phyloP scores from a whole-genome alignment of 2,113 vertebrate genomes.

The Oreochromis spilurus region DNA sequence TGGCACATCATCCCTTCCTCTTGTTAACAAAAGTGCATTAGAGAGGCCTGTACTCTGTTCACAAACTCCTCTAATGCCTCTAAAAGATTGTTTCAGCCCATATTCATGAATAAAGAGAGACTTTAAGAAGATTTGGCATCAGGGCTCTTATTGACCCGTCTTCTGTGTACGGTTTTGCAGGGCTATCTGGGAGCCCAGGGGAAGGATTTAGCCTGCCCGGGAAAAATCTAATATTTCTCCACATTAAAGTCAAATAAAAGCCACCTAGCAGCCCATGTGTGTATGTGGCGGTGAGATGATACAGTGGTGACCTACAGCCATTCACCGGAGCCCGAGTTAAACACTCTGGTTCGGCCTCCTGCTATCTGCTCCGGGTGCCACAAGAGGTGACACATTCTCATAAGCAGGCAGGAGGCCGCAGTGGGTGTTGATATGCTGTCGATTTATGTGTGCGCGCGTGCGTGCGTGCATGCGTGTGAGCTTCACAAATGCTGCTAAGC shows the following conservation, averaged over 20 bases:
- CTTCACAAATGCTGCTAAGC: neutral
- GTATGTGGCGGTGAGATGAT: constrained; percentile 43
- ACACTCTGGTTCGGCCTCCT: constrained; percentile 40
- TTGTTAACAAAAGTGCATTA: constrained; percentile 44
- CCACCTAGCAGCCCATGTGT: constrained; percentile 47
- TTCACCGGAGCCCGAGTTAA: constrained; percentile 42
- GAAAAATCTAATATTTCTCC: constrained; percentile 68
- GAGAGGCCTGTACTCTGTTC: constrained; percentile 11
- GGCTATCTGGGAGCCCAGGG: constrained; percentile 53
- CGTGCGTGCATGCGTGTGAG: neutral
- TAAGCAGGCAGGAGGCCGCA: constrained; percentile 32
- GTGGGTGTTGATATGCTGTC: constrained; percentile 21
- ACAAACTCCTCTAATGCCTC: constrained; percentile 36
- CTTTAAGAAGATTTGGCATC: constrained; percentile 63
- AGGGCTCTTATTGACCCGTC: constrained; percentile 63
- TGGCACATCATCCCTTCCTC: neutral
- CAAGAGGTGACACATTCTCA: constrained; percentile 43
- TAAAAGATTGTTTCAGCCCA: constrained; percentile 55
- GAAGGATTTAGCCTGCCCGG: constrained; percentile 61
- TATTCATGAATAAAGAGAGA: constrained; percentile 59
- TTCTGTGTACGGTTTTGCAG: constrained; percentile 37
- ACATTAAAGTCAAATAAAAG: constrained; percentile 67
- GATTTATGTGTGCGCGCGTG: constrained; percentile 3
- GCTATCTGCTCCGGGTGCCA: constrained; percentile 43
- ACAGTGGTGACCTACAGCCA: constrained; percentile 56